Evolutionary conservation across 1,140 invertebrate genomes (phyloP), one percentile per base, ranked within the genome.

Genomic region (Babylonia areolata): DNA sequence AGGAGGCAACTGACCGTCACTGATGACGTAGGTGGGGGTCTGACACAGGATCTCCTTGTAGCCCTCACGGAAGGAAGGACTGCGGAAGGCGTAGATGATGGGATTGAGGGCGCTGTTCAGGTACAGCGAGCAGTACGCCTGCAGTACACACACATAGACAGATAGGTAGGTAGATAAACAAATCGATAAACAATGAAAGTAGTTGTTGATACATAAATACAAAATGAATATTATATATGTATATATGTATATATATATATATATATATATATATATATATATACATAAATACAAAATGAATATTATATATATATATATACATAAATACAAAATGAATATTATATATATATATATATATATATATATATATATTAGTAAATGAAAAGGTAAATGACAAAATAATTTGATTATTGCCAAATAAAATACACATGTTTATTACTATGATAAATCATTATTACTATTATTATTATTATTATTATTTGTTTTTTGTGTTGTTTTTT

Each of bases 31-130:
- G 31, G 86, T 89, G 11, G 91, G 88, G 9, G 91, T 88, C 86
- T 91, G 92, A 84, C 94, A 95, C 28, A 95, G 88, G 12, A 95
- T 95, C 86, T 95, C 93, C 69, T 93, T 93, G 90, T 95, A 95
- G 12, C 95, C 94, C 84, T 95, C 91, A 35, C 95, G 86, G 88
- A 95, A 95, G 0, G 94, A 94, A 5, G 93, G 94, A 87, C 94
- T 95, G 40, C 95, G 87, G 84, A 95, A 93, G 0, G 94, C 95
- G 84, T 95, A 95, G 85, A 95, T 95, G 33, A 95, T 94, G 1
- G 95, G 95, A 84, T 95, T 95, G 87, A 93, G 94, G 23, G 94
- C 95, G 64, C 94, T 94, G 89, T 95, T 95, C 88, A 95, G 87
- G 87, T 95, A 95, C 11, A 94, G 93, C 88, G 92, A 95, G 91